Evolutionary conservation across 2,797 vertebrate genomes (phyloP).

Genomic region (Tiaroga cobitis): DNA sequence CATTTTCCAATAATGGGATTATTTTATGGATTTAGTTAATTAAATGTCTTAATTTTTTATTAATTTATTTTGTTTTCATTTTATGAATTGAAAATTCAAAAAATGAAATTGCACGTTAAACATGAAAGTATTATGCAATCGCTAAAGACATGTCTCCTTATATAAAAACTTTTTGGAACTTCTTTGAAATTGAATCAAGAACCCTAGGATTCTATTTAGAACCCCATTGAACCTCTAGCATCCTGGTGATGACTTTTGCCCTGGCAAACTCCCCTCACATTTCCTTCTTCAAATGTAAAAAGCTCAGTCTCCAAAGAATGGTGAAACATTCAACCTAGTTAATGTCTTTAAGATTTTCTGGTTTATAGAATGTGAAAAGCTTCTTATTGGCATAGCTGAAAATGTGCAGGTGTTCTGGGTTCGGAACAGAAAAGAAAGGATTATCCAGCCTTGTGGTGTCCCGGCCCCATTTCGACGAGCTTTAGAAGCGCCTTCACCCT

Average conservation of each 20-base stretch:
- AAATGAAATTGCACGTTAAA: too few species aligned
- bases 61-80: too few species aligned
- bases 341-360: slow-evolving; percentile 10
- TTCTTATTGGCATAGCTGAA: slow-evolving; percentile 18
- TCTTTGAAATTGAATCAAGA: background rate
- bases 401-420: slow-evolving; percentile 24
- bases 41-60: too few species aligned
- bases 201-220: background rate
- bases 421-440: slow-evolving; percentile 16
- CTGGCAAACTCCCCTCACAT: background rate
- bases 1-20: too few species aligned
- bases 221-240: background rate
- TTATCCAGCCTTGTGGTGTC: slow-evolving; percentile 32
- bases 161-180: background rate
- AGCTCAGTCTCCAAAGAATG: background rate
- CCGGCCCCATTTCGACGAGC: background rate
- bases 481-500: slow-evolving; percentile 4
- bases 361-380: slow-evolving; percentile 32
- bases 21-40: background rate
- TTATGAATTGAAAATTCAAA: too few species aligned
- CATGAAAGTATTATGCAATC: too few species aligned
- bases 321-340: slow-evolving; percentile 1
- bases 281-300: background rate
- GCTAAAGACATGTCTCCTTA: background rate
- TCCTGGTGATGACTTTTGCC: background rate